These are phyloP conservation scores for Lagopus muta DNA, from an alignment of 2,113 vertebrate species.

Conservation along the genomic window DNA sequence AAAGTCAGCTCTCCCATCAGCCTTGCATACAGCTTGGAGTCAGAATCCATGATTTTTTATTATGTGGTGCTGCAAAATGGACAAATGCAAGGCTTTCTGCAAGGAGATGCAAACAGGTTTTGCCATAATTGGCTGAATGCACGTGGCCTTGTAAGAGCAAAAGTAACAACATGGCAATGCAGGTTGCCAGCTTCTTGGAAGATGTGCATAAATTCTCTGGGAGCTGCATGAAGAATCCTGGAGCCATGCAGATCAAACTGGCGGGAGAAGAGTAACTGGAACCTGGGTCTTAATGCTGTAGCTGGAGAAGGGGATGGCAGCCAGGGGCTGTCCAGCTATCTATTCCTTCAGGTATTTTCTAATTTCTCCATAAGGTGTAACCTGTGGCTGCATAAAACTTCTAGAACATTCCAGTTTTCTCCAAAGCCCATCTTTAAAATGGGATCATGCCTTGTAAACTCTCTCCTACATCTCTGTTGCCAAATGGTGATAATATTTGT, in stretches of 20 bases:
- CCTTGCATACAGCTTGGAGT: neutral
- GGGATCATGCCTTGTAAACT: neutral
- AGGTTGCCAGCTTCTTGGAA: neutral
- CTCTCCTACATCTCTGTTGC: neutral
- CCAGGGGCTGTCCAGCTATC: neutral
- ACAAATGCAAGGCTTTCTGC: neutral
- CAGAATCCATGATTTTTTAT: neutral
- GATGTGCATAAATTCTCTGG: neutral
- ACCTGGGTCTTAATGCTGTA: neutral
- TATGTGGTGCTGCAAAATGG: neutral
- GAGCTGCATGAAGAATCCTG: constrained; percentile 12
- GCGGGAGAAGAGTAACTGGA: neutral
- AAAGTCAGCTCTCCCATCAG: neutral
- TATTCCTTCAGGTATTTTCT: neutral
- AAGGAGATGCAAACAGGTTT: neutral
- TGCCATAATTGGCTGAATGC: neutral
- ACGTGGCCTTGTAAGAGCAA: accelerated
- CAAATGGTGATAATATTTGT: neutral
- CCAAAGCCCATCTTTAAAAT: neutral
- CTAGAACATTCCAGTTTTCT: neutral
- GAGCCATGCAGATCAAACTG: neutral
- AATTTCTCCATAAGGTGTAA: neutral
- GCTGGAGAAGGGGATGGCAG: neutral
- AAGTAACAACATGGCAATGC: accelerated
- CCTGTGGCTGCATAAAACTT: neutral